Evolutionary conservation across 2,797 vertebrate genomes (phyloP), one percentile per base, ranked within the genome.

Genomic region (Thunnus albacares): DNA sequence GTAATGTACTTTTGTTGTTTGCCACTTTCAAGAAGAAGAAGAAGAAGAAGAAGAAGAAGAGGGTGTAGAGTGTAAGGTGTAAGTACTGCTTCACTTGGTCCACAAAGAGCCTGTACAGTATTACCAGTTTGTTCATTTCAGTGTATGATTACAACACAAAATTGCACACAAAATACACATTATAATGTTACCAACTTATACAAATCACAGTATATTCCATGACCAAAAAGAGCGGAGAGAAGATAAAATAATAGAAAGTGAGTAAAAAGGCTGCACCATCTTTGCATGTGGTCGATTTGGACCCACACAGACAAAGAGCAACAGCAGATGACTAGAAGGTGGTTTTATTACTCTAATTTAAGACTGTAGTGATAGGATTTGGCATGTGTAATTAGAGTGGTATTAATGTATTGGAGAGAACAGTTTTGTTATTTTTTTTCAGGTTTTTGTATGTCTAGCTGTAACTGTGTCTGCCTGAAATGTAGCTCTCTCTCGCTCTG

Each of bases 1-100:
- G 10, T 47, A 69, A 56, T 84, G 33, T 30, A 17, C 24, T 43
- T 64, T 79, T 15, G n/a, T 68, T 76, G 51, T 74, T 59, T 73
- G 22, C 56, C 55, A 30, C n/a, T 3, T 47, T 35, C 22, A 61
- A 64, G 15, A 35, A 8, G 24, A 24, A 24, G 24, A 15, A 26
- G 58, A n/a, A n/a, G n/a, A n/a, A 3, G 51, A 38, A 8, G 33
- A 15, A 26, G 58, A 53, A 15, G 15, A 5, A 24, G 10, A 38
- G 18, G 49, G 14, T 9, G 28, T 26, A 20, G 5, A 49, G 41
- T 35, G 7, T 57, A 20, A 53, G 20, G 53, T 17, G 7, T 59
- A 65, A 60, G 49, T 51, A 24, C 63, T 45, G 57, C 11, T 30
- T 56, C 33, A 56, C 18, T 7, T 26, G 61, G 14, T n/a, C 6